A percentile compares a stretch with the other conserved stretches of the same genome.
Conservation (phyloP, 2,797 vertebrate genomes). For the Mus minutoides region DNA sequence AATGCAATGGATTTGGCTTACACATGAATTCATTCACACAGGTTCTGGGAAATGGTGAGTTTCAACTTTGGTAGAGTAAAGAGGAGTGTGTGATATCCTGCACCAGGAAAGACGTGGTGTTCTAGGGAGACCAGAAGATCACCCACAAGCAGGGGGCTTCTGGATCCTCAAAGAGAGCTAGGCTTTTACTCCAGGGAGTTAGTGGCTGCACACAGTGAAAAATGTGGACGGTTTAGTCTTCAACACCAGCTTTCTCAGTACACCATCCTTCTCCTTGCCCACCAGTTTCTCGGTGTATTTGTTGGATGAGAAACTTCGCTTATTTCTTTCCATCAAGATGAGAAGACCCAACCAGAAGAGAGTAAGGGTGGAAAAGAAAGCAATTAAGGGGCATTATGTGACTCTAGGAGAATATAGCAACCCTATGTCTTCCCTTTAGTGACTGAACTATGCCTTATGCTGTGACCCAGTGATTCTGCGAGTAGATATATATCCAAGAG, state of each 20-base stretch:
- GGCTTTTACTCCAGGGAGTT: neutral
- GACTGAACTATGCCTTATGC: neutral
- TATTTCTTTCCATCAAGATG: neutral
- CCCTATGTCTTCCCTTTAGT: neutral
- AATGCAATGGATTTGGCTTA: neutral
- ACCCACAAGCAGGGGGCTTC: neutral
- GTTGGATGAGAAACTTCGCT: neutral
- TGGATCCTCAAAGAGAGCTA: neutral
- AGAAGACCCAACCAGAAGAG: neutral
- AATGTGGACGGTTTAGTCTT: neutral
- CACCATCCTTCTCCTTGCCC: neutral
- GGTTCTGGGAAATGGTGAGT: neutral
- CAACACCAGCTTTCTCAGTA: neutral
- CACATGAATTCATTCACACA: neutral
- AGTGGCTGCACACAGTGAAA: accelerated
- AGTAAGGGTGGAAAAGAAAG: accelerated
- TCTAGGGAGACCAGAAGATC: neutral
- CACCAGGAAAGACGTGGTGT: neutral
- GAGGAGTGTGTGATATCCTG: neutral
- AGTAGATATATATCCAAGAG: neutral
- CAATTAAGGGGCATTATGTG: neutral
- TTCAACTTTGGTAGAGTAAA: neutral
- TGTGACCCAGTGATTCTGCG: neutral
- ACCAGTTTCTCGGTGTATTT: neutral
- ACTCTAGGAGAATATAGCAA: too few species aligned